A percentile compares a stretch with the other conserved stretches of the same genome.
Evolutionary conservation across 1,140 invertebrate genomes (phyloP).

Genomic region (Dinothrombium tinctorium): DNA sequence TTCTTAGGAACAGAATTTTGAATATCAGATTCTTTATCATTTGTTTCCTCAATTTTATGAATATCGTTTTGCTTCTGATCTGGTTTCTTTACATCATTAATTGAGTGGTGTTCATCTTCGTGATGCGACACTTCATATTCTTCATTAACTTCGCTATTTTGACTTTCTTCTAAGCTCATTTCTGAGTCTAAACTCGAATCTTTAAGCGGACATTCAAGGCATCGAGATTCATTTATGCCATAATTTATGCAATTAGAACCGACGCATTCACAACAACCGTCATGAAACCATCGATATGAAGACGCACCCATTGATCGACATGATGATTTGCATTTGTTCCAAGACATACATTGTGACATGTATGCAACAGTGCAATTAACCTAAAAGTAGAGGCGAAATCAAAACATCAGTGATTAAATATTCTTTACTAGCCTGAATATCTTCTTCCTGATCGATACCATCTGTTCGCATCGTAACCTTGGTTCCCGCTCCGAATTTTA

Average conservation of each 20-base stretch:
- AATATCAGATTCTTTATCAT: no score
- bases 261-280: constrained; percentile 48
- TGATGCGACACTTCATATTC: no score
- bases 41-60: no score
- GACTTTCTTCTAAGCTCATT: no score
- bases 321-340: constrained; percentile 52
- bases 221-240: constrained; percentile 5
- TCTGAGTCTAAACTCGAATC: no score
- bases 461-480: not conserved
- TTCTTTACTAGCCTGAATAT: constrained; percentile 5
- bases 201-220: constrained; percentile 3
- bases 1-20: no score
- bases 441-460: constrained; percentile 5
- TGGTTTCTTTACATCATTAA: no score
- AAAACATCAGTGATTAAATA: not conserved
- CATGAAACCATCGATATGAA: constrained; percentile 56
- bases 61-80: no score
- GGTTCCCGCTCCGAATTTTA: constrained; percentile 31
- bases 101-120: no score
- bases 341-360: constrained; percentile 66
- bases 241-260: constrained; percentile 7
- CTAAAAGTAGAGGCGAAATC: not conserved
- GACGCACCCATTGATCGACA: constrained; percentile 50
- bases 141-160: no score
- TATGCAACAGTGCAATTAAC: constrained; percentile 79